Percentiles rank a stretch among this genome's conserved stretches.
These are phyloP conservation scores for Xestia ashworthii DNA, from an alignment of 2,888 invertebrate species.

Conservation along the genomic window DNA sequence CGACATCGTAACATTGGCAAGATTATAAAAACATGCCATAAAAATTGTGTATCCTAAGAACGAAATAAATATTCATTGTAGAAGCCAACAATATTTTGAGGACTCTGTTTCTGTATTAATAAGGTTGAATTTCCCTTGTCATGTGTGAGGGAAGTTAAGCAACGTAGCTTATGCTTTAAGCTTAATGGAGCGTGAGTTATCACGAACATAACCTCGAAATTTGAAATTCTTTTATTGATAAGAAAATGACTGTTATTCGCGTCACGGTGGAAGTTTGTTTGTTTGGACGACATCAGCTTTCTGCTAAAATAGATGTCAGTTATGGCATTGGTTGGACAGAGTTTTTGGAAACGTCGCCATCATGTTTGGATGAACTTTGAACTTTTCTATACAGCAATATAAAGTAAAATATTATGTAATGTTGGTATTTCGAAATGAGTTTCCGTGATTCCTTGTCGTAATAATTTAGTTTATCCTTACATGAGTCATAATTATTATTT, in stretches of 20 bases:
- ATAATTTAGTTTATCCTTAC: neutral
- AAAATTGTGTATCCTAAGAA: slow-evolving; percentile 74
- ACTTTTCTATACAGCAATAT: neutral
- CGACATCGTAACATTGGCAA: slow-evolving; percentile 73
- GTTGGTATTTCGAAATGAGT: neutral
- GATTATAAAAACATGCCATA: slow-evolving; percentile 83
- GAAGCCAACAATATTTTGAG: neutral
- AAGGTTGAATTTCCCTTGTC: slow-evolving; percentile 56
- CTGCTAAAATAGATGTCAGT: slow-evolving; percentile 32
- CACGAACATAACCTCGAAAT: slow-evolving; percentile 76
- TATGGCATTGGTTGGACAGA: neutral
- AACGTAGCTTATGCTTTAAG: slow-evolving; percentile 70
- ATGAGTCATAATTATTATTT: neutral
- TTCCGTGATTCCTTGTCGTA: neutral
- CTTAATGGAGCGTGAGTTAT: slow-evolving; percentile 78
- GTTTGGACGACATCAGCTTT: slow-evolving; percentile 23
- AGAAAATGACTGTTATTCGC: slow-evolving; percentile 71
- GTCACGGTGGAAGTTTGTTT: slow-evolving; percentile 38
- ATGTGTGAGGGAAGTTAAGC: slow-evolving; percentile 52
- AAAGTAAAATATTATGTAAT: neutral
- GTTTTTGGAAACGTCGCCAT: neutral
- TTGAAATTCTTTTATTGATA: slow-evolving; percentile 78
- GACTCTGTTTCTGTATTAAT: slow-evolving; percentile 6
- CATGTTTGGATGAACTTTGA: neutral
- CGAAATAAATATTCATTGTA: slow-evolving; percentile 74